Evolutionary conservation across 2,888 invertebrate genomes (phyloP).

Genomic region (Hypolimnas misippus): DNA sequence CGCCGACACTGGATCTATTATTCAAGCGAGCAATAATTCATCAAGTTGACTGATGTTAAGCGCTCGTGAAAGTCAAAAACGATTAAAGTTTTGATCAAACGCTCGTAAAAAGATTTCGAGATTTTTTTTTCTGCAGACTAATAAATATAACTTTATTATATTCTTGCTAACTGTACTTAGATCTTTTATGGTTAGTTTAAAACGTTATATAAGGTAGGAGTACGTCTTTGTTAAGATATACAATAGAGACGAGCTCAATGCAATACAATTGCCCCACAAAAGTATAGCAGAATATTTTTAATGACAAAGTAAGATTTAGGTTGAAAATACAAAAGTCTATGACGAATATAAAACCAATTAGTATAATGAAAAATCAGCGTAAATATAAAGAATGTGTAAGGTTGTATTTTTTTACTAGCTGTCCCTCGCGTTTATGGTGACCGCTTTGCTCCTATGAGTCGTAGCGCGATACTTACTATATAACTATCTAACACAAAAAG

Average conservation of each 20-base stretch:
- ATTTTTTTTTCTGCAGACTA: constrained; percentile 28
- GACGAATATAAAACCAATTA: background rate
- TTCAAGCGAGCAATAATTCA: constrained; percentile 49
- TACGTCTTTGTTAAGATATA: constrained; percentile 6
- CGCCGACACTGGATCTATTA: constrained; percentile 45
- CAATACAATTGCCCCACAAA: background rate
- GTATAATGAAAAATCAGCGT: background rate
- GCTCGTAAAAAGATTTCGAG: constrained; percentile 35
- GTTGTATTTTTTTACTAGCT: too few species aligned
- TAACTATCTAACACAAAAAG: too few species aligned
- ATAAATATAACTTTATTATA: constrained; percentile 12
- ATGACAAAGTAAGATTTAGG: background rate
- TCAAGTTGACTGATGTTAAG: constrained; percentile 50
- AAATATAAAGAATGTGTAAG: too few species aligned
- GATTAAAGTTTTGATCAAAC: constrained; percentile 48
- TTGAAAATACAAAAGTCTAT: background rate
- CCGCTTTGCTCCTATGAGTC: too few species aligned
- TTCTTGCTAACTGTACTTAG: background rate
- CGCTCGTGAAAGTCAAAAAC: constrained; percentile 58
- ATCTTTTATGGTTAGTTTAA: background rate
- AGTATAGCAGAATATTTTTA: background rate
- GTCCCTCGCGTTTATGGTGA: too few species aligned
- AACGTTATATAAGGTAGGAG: background rate
- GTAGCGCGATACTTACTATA: too few species aligned
- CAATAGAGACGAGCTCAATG: constrained; percentile 5